Percentiles rank a stretch among this genome's conserved stretches.
These are phyloP conservation scores for Ctenomys sociabilis DNA, from an alignment of 2,113 vertebrate species.

Conservation along the genomic window DNA sequence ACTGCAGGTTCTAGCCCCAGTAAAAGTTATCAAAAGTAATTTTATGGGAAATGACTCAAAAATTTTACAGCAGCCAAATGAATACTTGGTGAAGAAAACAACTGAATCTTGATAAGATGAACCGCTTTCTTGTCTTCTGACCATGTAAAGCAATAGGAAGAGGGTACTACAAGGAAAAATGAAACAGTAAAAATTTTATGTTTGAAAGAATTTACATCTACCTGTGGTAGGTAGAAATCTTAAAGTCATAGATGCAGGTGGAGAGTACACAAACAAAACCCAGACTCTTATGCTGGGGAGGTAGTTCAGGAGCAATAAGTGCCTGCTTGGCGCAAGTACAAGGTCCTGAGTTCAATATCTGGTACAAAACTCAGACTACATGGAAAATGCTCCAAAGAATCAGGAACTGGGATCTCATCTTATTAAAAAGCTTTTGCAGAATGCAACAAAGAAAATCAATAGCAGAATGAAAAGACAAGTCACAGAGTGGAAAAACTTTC, in stretches of 20 bases:
- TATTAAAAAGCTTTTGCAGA: background rate
- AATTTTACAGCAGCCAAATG: background rate
- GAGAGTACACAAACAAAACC: background rate
- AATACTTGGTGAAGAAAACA: background rate
- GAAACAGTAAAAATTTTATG: background rate
- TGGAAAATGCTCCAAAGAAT: background rate
- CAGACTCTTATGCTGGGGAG: too few species aligned
- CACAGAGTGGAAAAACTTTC: background rate
- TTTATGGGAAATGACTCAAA: background rate
- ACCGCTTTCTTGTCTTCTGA: background rate
- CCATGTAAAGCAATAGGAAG: background rate
- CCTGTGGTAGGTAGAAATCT: background rate
- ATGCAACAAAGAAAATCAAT: background rate
- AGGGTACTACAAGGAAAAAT: background rate
- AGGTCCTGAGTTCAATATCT: too few species aligned
- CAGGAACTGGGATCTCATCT: background rate
- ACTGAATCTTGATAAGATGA: background rate
- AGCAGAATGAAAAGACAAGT: background rate
- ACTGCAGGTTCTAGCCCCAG: background rate
- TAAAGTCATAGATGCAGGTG: background rate
- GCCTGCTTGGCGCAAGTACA: too few species aligned
- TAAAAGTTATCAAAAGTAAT: background rate
- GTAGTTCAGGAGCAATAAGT: too few species aligned
- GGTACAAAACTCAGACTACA: background rate
- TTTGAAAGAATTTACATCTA: background rate